These are phyloP conservation scores for Pardosa pseudoannulata DNA, from an alignment of 2,888 invertebrate genomes.

Conservation along the genomic window DNA sequence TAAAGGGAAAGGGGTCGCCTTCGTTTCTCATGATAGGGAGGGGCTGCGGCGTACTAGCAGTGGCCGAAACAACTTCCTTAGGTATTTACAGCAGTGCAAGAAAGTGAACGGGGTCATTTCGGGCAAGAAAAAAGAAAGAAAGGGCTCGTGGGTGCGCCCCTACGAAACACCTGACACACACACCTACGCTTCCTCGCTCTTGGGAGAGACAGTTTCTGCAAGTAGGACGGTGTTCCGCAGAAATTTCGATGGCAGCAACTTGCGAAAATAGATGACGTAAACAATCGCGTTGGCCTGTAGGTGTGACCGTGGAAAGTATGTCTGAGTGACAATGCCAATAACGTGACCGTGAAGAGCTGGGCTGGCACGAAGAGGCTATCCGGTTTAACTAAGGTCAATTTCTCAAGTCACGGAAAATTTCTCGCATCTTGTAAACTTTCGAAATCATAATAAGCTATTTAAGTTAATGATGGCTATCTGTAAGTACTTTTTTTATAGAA, in stretches of 20 bases:
- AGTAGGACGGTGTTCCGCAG: constrained; percentile 21
- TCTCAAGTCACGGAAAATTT: too few species aligned
- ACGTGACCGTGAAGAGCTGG: constrained; percentile 13
- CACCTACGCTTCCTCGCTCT: constrained; percentile 27
- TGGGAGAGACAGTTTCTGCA: constrained; percentile 16
- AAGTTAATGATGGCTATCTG: too few species aligned
- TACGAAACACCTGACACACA: constrained; percentile 54
- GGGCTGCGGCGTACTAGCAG: not conserved
- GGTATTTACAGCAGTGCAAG: constrained; percentile 8
- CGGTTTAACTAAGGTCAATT: too few species aligned
- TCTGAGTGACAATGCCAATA: not conserved
- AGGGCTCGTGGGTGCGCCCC: constrained; percentile 52
- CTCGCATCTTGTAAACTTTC: too few species aligned
- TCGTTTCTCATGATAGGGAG: not conserved
- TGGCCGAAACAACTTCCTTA: not conserved
- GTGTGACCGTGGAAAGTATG: constrained; percentile 9
- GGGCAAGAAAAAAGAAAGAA: too few species aligned
- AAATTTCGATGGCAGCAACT: not conserved
- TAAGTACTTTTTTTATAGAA: too few species aligned
- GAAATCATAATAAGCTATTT: too few species aligned
- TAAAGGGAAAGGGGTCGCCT: not conserved
- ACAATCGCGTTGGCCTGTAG: constrained; percentile 24
- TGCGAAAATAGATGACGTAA: constrained; percentile 31
- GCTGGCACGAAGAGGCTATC: not conserved
- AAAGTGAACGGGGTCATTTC: constrained; percentile 60